Percentiles rank a stretch among this genome's conserved stretches.
These are phyloP conservation scores for Otocyon megalotis DNA, from an alignment of 2,113 vertebrate species.

Conservation along the genomic window DNA sequence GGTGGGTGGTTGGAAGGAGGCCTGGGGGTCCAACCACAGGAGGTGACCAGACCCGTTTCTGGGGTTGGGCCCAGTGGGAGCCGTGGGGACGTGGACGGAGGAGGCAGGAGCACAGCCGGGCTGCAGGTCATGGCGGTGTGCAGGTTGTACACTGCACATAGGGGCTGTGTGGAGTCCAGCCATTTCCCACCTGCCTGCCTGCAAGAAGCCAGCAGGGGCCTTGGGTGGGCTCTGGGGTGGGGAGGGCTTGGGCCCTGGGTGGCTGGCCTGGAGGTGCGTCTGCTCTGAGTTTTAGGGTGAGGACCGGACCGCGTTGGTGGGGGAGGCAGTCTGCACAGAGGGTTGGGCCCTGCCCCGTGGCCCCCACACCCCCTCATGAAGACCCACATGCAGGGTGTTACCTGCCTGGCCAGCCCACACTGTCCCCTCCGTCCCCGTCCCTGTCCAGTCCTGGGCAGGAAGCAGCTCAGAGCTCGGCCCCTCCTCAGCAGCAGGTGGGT, in stretches of 20 bases:
- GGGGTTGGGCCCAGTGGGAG: neutral
- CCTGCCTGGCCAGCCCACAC: neutral
- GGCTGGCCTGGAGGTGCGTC: neutral
- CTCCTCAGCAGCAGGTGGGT: slow-evolving; percentile 86
- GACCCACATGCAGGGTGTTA: accelerated
- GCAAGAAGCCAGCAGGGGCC: neutral
- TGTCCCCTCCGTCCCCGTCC: neutral
- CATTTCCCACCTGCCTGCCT: accelerated
- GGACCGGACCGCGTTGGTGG: neutral
- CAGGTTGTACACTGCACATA: neutral
- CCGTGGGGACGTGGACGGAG: too few species aligned
- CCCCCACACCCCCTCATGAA: neutral
- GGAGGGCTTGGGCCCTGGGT: accelerated
- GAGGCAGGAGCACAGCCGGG: too few species aligned
- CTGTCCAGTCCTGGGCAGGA: slow-evolving; percentile 48
- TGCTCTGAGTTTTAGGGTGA: neutral
- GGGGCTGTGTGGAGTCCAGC: neutral
- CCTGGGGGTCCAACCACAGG: neutral
- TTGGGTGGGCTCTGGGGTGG: neutral
- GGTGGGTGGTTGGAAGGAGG: neutral
- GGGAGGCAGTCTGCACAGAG: neutral
- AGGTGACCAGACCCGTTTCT: neutral
- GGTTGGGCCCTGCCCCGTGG: too few species aligned
- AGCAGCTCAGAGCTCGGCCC: slow-evolving; percentile 44
- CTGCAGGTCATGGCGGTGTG: too few species aligned